Evolutionary conservation across 1,140 invertebrate species (phyloP), one percentile per base, ranked within the genome.

Genomic region (Diorhabda carinulata): DNA sequence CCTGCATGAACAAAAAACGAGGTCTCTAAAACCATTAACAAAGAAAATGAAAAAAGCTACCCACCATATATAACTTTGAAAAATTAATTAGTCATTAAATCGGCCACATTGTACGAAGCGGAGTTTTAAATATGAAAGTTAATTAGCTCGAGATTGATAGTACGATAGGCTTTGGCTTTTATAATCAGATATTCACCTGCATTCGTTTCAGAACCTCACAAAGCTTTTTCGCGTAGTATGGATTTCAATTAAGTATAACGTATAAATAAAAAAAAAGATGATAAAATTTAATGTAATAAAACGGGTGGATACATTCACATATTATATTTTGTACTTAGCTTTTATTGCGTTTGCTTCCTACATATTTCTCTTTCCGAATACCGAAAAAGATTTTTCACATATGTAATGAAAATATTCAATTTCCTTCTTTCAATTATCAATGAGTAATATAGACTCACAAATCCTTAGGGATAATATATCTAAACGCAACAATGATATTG

Each of bases 131-230:
- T 71, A 73, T 73, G 67, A 71, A 73, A 73, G 63, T 69, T 71
- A 73, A 73, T 73, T 73, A 73, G 70, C 71, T 73, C 69, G 71
- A 71, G 70, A 71, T 71, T 73, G 72, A 73, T 73, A 70, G 72
- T 68, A 70, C 43, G 61, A 62, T 62, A 62, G 47, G 47, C 47
- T 52, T 52, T 52, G 47, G 61, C 61, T 44, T 62, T 60, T 62
- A 62, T 62, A 62, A 62, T 62, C 61, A 62, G 61, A 62, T 62
- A 62, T 62, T 62, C 61, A 62, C 61, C 43, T 62, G 61, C 61
- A 62, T 62, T 62, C 61, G 44, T n/a, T 52, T 10, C 61, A 43
- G 10, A 44, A 43, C 61, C 43, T 62, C 61, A 62, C 61, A 62
- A 62, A 62, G 61, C 43, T 62, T 62, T 61, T 61, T 62, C 43